A percentile compares a stretch with the other conserved stretches of the same genome.
Evolutionary conservation across 2,888 invertebrate species (phyloP).

Genomic region (Ennomos erosarius): DNA sequence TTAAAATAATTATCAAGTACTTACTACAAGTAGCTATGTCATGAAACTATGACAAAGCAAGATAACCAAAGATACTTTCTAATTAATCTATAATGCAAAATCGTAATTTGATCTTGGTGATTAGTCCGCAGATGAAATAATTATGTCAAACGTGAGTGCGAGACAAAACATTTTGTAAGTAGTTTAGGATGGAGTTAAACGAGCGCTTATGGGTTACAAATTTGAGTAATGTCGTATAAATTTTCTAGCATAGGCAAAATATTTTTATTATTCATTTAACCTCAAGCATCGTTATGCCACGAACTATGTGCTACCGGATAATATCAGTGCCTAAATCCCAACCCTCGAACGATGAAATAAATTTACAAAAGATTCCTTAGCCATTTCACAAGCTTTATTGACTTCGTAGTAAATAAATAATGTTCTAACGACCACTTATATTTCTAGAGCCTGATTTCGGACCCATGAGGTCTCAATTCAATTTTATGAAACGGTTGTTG

Average conservation of each 20-base stretch:
- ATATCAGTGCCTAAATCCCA: constrained; percentile 10
- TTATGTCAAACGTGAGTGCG: too few species aligned
- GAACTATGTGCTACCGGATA: constrained; percentile 16
- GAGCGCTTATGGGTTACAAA: too few species aligned
- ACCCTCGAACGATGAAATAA: constrained; percentile 3
- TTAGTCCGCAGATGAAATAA: too few species aligned
- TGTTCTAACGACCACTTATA: constrained; percentile 5
- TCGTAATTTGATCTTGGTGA: too few species aligned
- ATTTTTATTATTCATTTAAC: constrained; percentile 9
- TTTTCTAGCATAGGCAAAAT: not conserved
- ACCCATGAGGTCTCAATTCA: not conserved
- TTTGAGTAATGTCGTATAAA: not conserved
- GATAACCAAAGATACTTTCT: too few species aligned
- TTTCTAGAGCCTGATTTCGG: not conserved
- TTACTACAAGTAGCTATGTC: too few species aligned
- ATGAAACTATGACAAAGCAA: too few species aligned
- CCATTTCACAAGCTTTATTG: constrained; percentile 1
- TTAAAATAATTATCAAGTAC: too few species aligned
- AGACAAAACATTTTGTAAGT: too few species aligned
- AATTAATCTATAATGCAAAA: too few species aligned
- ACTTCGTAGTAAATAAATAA: constrained; percentile 5
- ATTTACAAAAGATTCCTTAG: constrained; percentile 2
- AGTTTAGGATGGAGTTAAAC: too few species aligned
- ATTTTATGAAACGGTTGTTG: too few species aligned
- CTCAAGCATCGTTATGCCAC: constrained; percentile 5